A percentile compares a stretch with the other conserved stretches of the same genome.
Conservation (phyloP, 2,888 invertebrate species). For the Nudaria mundana region DNA sequence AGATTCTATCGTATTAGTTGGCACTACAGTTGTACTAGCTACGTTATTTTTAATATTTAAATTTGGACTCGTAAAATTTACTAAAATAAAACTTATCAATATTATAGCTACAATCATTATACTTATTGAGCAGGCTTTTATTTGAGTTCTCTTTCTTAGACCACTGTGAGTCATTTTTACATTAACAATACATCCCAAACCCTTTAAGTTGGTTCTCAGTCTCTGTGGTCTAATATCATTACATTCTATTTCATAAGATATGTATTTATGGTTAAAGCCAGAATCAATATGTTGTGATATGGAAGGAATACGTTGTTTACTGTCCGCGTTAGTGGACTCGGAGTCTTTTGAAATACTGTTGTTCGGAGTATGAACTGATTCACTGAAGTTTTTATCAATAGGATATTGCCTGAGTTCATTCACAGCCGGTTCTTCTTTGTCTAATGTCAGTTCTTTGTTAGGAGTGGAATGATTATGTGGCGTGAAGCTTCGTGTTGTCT, state of each 20-base stretch:
- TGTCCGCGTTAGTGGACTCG: constrained; percentile 32
- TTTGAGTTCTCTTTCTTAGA: constrained; percentile 72
- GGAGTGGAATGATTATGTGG: constrained; percentile 71
- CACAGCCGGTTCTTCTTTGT: constrained; percentile 26
- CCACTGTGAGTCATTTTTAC: constrained; percentile 68
- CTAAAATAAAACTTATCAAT: constrained; percentile 75
- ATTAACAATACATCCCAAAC: constrained; percentile 71
- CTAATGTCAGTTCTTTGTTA: constrained; percentile 37
- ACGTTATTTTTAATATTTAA: constrained; percentile 56
- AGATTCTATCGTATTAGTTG: constrained; percentile 55
- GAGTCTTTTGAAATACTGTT: constrained; percentile 35
- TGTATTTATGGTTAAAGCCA: constrained; percentile 63
- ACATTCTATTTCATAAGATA: constrained; percentile 55
- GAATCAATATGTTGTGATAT: constrained; percentile 70
- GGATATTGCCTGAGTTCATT: constrained; percentile 36
- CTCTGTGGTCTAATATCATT: constrained; percentile 52
- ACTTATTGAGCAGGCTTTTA: constrained; percentile 79
- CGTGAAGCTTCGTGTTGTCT: constrained; percentile 50
- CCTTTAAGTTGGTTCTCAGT: constrained; percentile 71
- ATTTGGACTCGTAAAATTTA: constrained; percentile 72
- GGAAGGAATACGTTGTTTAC: constrained; percentile 61
- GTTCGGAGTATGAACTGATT: constrained; percentile 33
- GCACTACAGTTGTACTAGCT: constrained; percentile 72
- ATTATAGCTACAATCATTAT: constrained; percentile 76
- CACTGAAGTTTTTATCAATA: constrained; percentile 33